Percentiles rank a stretch among this genome's conserved stretches.
Conservation (phyloP, 2,888 invertebrate species). For the Hirtodrosophila duncani region DNA sequence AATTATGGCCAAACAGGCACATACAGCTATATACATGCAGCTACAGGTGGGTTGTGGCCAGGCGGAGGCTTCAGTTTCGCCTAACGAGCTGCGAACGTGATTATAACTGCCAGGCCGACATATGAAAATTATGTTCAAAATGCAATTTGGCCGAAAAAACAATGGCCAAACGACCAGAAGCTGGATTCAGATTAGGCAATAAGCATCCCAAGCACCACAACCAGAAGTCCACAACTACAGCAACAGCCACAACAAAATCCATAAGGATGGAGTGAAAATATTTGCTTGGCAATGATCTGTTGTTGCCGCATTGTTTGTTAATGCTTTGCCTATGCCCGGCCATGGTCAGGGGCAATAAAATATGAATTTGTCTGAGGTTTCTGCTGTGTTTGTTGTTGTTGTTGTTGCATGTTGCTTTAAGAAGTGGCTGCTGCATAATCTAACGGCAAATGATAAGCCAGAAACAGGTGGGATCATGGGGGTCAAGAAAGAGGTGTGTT, state of each 20-base stretch:
- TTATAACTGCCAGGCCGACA: constrained; percentile 66
- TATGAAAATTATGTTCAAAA: constrained; percentile 73
- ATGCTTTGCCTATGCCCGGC: constrained; percentile 52
- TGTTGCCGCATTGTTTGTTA: constrained; percentile 60
- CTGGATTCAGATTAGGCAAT: constrained; percentile 56
- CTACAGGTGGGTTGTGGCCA: constrained; percentile 66
- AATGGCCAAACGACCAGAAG: constrained; percentile 52
- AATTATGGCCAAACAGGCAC: constrained; percentile 62
- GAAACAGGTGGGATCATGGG: constrained; percentile 57
- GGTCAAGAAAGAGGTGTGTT: constrained; percentile 45
- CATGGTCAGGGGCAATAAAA: constrained; percentile 68
- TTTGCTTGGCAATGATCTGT: constrained; percentile 62
- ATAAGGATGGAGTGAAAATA: constrained; percentile 59
- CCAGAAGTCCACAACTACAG: background rate
- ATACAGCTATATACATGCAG: constrained; percentile 6
- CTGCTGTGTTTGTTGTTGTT: constrained; percentile 19
- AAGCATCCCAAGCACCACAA: constrained; percentile 21
- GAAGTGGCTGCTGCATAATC: constrained; percentile 30
- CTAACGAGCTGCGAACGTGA: constrained; percentile 73
- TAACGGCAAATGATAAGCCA: constrained; percentile 52
- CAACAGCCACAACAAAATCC: constrained; percentile 1
- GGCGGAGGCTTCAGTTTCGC: constrained; percentile 32
- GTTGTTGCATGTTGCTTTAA: constrained; percentile 29
- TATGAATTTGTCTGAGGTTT: constrained; percentile 63
- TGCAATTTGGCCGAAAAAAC: constrained; percentile 62